phyloP scores from a whole-genome alignment of 2,797 vertebrate species.

The Adelosebastes latens region DNA sequence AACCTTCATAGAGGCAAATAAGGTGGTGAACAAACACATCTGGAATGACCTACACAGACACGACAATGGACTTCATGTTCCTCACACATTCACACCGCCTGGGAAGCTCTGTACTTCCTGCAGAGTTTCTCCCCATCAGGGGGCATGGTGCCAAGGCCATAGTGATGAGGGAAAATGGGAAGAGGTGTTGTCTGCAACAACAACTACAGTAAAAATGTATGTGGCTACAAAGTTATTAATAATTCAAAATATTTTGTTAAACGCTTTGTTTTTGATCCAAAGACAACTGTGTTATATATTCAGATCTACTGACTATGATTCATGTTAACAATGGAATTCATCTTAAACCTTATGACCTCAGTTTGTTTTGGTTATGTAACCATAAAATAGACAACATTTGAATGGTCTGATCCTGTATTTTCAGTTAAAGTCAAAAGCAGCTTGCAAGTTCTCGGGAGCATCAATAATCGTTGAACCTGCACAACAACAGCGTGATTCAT shows the following conservation, averaged over 20 bases:
- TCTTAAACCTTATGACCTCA: not conserved
- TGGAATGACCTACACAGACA: constrained; percentile 92
- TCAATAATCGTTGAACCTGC: not conserved
- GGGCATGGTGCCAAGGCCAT: constrained; percentile 69
- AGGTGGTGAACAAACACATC: constrained; percentile 88
- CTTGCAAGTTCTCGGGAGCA: not conserved
- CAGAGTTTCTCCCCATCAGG: constrained; percentile 72
- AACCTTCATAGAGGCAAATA: constrained; percentile 90
- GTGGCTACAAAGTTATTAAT: not conserved
- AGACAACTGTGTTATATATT: not conserved
- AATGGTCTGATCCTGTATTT: not conserved
- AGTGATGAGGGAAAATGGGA: constrained; percentile 71
- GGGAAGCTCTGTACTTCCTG: constrained; percentile 61
- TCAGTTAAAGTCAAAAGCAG: not conserved
- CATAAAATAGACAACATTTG: not conserved
- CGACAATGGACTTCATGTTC: constrained; percentile 86
- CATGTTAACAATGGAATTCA: not conserved
- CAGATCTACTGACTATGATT: not conserved
- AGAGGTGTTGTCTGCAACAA: constrained; percentile 50
- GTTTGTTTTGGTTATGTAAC: not conserved
- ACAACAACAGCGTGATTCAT: not conserved
- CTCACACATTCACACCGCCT: constrained; percentile 76
- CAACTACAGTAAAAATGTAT: not conserved
- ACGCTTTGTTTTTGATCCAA: not conserved
- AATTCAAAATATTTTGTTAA: not conserved